Percentiles rank a stretch among this genome's conserved stretches.
Evolutionary conservation across 2,888 invertebrate genomes (phyloP).

Genomic region (Sphaeridia pumilis): DNA sequence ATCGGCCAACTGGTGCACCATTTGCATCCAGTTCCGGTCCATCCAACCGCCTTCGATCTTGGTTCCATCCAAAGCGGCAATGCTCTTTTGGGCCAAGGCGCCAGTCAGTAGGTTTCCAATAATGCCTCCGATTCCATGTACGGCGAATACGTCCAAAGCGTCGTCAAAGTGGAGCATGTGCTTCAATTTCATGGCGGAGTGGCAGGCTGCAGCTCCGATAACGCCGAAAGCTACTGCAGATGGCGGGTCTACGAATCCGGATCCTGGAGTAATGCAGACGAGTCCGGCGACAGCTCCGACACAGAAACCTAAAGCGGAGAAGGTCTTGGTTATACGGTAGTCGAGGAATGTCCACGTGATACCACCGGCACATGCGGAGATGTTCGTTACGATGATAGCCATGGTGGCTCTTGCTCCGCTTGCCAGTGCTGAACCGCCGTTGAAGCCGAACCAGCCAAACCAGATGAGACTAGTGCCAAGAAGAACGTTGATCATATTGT

Average conservation of each 20-base stretch:
- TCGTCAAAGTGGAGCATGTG: slow-evolving; percentile 25
- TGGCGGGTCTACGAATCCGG: slow-evolving; percentile 26
- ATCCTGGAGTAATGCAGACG: slow-evolving; percentile 19
- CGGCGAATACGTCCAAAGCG: slow-evolving; percentile 33
- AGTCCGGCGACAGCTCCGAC: slow-evolving; percentile 28
- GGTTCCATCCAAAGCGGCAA: slow-evolving; percentile 17
- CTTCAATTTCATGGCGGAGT: slow-evolving; percentile 26
- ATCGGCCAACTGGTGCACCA: slow-evolving; percentile 25
- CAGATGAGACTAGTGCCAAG: slow-evolving; percentile 18
- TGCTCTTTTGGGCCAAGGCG: slow-evolving; percentile 28
- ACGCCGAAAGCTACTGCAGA: slow-evolving; percentile 28
- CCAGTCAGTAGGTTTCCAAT: slow-evolving; percentile 32
- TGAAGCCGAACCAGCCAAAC: slow-evolving; percentile 31
- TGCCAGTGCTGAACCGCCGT: slow-evolving; percentile 23
- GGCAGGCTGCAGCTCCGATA: slow-evolving; percentile 24
- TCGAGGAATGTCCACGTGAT: slow-evolving; percentile 26
- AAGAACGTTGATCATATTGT: slow-evolving; percentile 26
- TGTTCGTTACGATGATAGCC: slow-evolving; percentile 25
- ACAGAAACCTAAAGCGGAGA: slow-evolving; percentile 28
- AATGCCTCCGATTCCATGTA: slow-evolving; percentile 32
- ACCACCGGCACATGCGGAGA: slow-evolving; percentile 27
- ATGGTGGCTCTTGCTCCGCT: slow-evolving; percentile 17
- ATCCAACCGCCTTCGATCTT: slow-evolving; percentile 27
- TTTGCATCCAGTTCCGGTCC: slow-evolving; percentile 33
- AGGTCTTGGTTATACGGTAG: slow-evolving; percentile 22